These are phyloP conservation scores for Lota lota DNA, from an alignment of 2,113 vertebrate species.

Conservation along the genomic window DNA sequence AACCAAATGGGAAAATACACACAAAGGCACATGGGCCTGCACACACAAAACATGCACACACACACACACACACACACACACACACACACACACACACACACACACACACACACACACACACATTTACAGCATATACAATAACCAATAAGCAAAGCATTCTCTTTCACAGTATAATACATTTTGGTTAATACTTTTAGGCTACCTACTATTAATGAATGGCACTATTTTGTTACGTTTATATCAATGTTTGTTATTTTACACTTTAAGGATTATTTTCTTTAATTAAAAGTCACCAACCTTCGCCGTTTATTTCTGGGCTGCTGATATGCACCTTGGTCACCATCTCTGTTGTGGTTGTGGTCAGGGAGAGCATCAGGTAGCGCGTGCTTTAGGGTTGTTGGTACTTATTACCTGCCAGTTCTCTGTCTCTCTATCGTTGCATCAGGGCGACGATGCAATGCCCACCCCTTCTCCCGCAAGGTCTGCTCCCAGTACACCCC, in stretches of 20 bases:
- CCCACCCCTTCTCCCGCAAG: too few species aligned
- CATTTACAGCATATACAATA: too few species aligned
- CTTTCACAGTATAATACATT: too few species aligned
- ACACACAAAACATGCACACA: too few species aligned
- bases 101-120: too few species aligned
- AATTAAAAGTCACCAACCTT: conserved; percentile 66
- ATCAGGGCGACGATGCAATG: background rate
- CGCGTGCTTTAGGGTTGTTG: conserved; percentile 1
- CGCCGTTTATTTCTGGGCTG: conserved; percentile 35
- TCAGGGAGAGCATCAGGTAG: conserved; percentile 40
- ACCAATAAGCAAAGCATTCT: too few species aligned
- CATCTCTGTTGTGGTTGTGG: conserved; percentile 54
- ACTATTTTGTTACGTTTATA: background rate
- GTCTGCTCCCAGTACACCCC: too few species aligned
- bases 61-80: too few species aligned
- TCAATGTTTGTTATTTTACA: background rate
- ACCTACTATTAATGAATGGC: too few species aligned
- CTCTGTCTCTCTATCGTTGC: background rate
- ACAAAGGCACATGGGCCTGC: too few species aligned
- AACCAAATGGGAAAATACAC: background rate
- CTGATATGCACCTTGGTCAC: conserved; percentile 52
- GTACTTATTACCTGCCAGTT: conserved; percentile 27
- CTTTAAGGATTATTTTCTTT: background rate
- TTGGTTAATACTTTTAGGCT: too few species aligned
- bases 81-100: too few species aligned